Conservation (phyloP, 1,140 invertebrate genomes). For the Drosophila hydei region DNA sequence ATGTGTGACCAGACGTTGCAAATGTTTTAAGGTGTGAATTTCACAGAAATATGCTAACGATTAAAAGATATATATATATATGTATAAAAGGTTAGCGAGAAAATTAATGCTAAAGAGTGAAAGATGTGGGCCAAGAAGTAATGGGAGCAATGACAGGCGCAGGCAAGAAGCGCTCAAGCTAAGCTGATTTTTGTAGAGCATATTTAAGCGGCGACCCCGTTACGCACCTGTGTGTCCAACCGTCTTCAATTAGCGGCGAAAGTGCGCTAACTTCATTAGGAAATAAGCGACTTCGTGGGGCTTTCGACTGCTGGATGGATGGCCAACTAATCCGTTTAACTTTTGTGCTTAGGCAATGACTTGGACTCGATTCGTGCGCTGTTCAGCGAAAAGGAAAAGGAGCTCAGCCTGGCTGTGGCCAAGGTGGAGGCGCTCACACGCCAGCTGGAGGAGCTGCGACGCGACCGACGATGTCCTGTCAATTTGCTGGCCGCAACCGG, state of each 20-base stretch:
- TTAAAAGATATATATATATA: slow-evolving; percentile 1
- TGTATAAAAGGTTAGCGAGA: neutral
- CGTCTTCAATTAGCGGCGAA: slow-evolving; percentile 19
- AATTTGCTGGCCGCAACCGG: slow-evolving; percentile 70
- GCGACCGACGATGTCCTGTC: slow-evolving; percentile 86
- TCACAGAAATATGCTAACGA: slow-evolving; percentile 32
- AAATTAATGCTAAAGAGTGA: neutral
- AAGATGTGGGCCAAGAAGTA: too few relatives aligned
- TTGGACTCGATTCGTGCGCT: slow-evolving; percentile 97
- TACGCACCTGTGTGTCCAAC: neutral
- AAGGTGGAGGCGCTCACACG: slow-evolving; percentile 97
- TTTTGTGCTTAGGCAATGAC: slow-evolving; percentile 90
- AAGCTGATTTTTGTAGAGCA: slow-evolving; percentile 2
- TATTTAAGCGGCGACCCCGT: slow-evolving; percentile 11
- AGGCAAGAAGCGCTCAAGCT: neutral
- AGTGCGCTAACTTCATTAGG: slow-evolving; percentile 18
- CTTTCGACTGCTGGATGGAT: neutral
- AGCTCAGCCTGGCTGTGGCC: slow-evolving; percentile 95
- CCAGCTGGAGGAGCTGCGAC: slow-evolving; percentile 94
- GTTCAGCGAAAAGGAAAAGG: slow-evolving; percentile 99
- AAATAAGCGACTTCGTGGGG: neutral
- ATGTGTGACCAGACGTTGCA: slow-evolving; percentile 17
- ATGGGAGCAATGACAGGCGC: too few relatives aligned
- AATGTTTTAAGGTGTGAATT: slow-evolving; percentile 17
- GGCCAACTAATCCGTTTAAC: slow-evolving; percentile 48